Conservation (phyloP, 2,113 vertebrate species). For the Bufo gargarizans region DNA sequence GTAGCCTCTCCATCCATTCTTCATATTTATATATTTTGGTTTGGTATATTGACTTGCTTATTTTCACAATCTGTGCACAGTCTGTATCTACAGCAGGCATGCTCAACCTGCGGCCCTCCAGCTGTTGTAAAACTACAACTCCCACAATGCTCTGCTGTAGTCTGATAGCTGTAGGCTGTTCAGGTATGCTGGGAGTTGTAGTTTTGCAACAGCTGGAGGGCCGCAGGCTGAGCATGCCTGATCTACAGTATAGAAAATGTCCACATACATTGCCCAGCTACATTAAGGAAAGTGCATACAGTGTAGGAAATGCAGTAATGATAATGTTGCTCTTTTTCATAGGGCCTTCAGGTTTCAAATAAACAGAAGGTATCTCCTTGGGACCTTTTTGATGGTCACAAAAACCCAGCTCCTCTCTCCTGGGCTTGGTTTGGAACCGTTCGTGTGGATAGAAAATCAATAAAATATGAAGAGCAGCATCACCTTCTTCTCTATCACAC, state of each 20-base stretch:
- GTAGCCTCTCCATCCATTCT: neutral
- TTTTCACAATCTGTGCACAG: neutral
- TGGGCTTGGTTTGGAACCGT: slow-evolving; percentile 78
- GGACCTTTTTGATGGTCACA: slow-evolving; percentile 77
- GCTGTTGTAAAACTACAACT: no score
- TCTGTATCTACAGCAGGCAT: neutral
- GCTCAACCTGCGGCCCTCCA: no score
- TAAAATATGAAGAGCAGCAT: slow-evolving; percentile 75
- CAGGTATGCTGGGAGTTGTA: no score
- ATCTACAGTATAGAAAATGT: neutral
- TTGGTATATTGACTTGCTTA: neutral
- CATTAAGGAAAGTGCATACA: neutral
- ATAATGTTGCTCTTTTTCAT: slow-evolving; percentile 1
- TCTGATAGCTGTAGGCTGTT: no score
- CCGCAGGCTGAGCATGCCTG: no score
- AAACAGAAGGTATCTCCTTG: slow-evolving; percentile 77
- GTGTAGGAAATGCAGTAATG: neutral
- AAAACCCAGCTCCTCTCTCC: slow-evolving; percentile 75
- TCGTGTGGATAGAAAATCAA: slow-evolving; percentile 69
- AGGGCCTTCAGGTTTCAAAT: slow-evolving; percentile 77
- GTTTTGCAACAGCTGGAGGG: no score
- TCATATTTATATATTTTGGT: neutral
- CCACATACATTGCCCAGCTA: neutral
- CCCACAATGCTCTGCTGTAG: no score
- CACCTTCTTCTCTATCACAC: slow-evolving; percentile 76